Conservation (phyloP, 2,888 invertebrate species). For the Willowsia nigromaculata region DNA sequence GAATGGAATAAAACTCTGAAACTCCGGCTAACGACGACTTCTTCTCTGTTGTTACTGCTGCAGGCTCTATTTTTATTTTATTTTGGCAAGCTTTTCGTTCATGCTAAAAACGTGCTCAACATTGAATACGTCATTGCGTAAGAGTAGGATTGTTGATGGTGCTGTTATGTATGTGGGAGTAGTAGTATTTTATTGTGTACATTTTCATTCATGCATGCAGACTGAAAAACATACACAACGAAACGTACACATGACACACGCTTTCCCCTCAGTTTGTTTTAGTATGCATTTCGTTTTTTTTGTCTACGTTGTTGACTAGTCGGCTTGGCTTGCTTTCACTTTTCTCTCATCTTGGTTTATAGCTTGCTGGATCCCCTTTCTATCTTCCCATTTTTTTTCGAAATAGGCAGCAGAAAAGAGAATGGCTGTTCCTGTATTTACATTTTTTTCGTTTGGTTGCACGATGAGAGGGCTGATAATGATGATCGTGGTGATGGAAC, state of each 20-base stretch:
- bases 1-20: not conserved
- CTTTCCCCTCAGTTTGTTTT: constrained; percentile 9
- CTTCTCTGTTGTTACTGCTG: not conserved
- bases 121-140: not conserved
- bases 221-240: not conserved
- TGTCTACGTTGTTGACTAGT: constrained; percentile 16
- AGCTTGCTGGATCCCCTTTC: not conserved
- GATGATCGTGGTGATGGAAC: constrained; percentile 13
- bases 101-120: constrained; percentile 15
- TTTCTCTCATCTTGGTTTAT: not conserved
- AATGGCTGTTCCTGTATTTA: not conserved
- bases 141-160: not conserved
- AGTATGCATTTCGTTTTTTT: constrained; percentile 2
- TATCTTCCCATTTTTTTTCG: not conserved
- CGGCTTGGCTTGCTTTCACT: constrained; percentile 1
- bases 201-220: constrained; percentile 18
- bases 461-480: not conserved
- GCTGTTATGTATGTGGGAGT: not conserved
- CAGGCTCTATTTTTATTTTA: constrained; percentile 26
- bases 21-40: not conserved
- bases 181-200: not conserved
- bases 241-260: not conserved
- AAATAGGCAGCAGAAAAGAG: not conserved
- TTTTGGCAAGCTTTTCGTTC: constrained; percentile 16
- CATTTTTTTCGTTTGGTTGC: constrained; percentile 14